Percentiles rank a stretch among this genome's conserved stretches.
phyloP scores from a whole-genome alignment of 2,113 vertebrate genomes.

The Catharus bicknelli region DNA sequence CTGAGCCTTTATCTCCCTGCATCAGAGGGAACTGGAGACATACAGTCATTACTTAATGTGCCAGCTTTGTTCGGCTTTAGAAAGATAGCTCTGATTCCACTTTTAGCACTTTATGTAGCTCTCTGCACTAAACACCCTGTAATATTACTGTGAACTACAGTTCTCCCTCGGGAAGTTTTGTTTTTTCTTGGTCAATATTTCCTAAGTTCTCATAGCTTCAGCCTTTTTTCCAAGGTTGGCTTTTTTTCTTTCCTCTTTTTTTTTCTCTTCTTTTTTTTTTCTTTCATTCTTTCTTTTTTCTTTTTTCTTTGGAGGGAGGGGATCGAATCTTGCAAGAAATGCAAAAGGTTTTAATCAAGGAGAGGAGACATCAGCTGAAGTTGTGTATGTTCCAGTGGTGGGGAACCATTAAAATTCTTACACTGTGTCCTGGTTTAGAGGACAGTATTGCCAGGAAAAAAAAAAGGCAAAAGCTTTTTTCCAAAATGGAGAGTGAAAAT shows the following conservation, averaged over 20 bases:
- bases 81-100: background rate
- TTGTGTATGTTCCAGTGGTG: background rate
- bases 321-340: background rate
- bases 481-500: too few relatives aligned
- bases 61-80: background rate
- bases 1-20: background rate
- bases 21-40: background rate
- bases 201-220: background rate
- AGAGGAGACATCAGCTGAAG: background rate
- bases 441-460: too few relatives aligned
- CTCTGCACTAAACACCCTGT: background rate
- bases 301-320: background rate
- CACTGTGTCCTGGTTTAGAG: background rate
- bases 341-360: background rate
- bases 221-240: background rate
- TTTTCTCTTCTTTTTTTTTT: background rate
- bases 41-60: background rate
- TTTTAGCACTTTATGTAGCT: background rate
- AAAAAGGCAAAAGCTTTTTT: too few relatives aligned
- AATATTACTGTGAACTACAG: background rate
- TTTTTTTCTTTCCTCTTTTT: rapidly evolving
- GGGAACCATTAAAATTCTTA: background rate
- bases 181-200: background rate
- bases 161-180: background rate
- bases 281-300: background rate